A percentile compares a stretch with the other conserved stretches of the same genome.
Conservation (phyloP, 1,140 invertebrate genomes). For the Thaumetopoea pityocampa region DNA sequence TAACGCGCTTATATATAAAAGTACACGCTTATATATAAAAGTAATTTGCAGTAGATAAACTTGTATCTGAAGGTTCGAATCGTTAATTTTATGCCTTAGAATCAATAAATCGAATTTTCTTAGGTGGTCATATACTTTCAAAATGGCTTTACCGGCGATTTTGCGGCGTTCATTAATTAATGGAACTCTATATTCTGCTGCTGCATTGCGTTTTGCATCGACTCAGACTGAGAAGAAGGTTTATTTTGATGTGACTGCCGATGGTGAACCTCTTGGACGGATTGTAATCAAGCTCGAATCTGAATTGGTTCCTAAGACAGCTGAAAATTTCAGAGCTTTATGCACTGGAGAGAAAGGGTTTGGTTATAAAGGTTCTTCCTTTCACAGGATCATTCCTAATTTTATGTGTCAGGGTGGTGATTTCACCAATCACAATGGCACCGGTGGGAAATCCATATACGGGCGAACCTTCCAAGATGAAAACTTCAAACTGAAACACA, state of each 20-base stretch:
- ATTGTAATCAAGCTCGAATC: slow-evolving; percentile 84
- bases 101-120: too few species aligned
- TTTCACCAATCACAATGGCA: slow-evolving; percentile 87
- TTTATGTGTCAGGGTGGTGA: slow-evolving; percentile 92
- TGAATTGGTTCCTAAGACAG: slow-evolving; percentile 86
- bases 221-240: slow-evolving; percentile 61
- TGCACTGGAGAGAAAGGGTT: slow-evolving; percentile 90
- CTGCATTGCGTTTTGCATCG: slow-evolving; percentile 54
- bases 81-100: too few species aligned
- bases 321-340: slow-evolving; percentile 87
- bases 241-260: slow-evolving; percentile 78
- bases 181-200: slow-evolving; percentile 59
- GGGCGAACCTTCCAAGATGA: slow-evolving; percentile 89
- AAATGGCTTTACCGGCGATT: slow-evolving; percentile 32
- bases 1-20: too few species aligned
- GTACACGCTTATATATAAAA: too few species aligned
- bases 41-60: too few species aligned
- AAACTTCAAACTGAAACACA: slow-evolving; percentile 87
- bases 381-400: slow-evolving; percentile 91
- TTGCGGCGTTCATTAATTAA: slow-evolving; percentile 52
- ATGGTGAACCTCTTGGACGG: slow-evolving; percentile 78
- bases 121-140: not conserved
- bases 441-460: slow-evolving; percentile 89
- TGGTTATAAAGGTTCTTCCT: slow-evolving; percentile 86
- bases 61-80: too few species aligned